Evolutionary conservation across 2,797 vertebrate genomes (phyloP).

Genomic region (Heterohyrax brucei): DNA sequence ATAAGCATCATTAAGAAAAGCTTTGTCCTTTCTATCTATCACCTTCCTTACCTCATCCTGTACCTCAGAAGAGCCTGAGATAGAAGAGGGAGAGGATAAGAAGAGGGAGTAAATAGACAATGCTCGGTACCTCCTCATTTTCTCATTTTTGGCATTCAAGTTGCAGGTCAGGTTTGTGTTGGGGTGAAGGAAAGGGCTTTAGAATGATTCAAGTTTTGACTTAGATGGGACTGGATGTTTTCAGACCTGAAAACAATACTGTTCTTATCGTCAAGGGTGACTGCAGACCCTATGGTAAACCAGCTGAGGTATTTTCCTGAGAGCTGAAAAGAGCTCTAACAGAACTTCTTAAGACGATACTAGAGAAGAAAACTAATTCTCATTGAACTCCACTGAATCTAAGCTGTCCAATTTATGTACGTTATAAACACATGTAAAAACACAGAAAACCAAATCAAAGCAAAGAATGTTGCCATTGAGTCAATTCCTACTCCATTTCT

Average conservation of each 20-base stretch:
- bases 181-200: background rate
- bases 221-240: constrained; percentile 62
- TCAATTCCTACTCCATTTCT: too few relatives aligned
- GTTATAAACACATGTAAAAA: background rate
- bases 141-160: background rate
- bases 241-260: constrained; percentile 70
- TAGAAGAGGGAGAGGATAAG: background rate
- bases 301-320: constrained; percentile 43
- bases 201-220: constrained; percentile 45
- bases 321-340: constrained; percentile 18
- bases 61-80: background rate
- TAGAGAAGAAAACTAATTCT: constrained; percentile 9
- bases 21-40: background rate
- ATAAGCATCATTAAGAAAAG: background rate
- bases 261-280: background rate
- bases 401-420: background rate
- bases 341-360: constrained; percentile 53
- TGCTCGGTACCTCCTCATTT: background rate
- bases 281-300: background rate
- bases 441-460: too few relatives aligned
- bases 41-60: background rate
- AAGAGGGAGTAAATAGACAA: background rate
- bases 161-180: background rate
- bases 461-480: too few relatives aligned
- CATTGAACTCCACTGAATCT: background rate